Percentiles rank a stretch among this genome's conserved stretches.
Conservation (phyloP, 2,888 invertebrate genomes). For the Lepidocyrtoides sp. region DNA sequence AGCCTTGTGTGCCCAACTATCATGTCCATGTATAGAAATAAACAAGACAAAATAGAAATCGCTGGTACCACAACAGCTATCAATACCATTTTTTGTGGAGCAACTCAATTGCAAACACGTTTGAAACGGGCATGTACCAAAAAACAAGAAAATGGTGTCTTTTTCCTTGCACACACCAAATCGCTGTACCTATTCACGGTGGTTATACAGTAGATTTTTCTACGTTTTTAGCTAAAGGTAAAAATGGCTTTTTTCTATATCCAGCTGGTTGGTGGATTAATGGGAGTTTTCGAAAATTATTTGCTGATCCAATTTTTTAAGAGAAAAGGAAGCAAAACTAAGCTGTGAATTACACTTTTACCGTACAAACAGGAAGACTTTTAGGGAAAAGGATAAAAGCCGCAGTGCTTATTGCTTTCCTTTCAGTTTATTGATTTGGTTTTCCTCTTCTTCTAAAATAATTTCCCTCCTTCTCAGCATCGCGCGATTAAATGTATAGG, state of each 20-base stretch:
- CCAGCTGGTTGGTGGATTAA: constrained; percentile 71
- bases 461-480: not conserved
- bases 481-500: too few relatives aligned
- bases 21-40: not conserved
- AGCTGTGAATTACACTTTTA: constrained; percentile 72
- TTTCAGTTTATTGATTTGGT: constrained; percentile 69
- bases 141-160: not conserved
- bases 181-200: too few relatives aligned
- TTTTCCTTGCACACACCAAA: not conserved
- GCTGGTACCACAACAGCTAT: not conserved
- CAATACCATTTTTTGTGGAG: constrained; percentile 25
- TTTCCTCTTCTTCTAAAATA: constrained; percentile 10
- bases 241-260: constrained; percentile 13
- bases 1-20: constrained; percentile 27
- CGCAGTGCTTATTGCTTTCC: constrained; percentile 72
- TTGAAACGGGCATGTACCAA: not conserved
- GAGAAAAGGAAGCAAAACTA: constrained; percentile 69
- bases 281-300: constrained; percentile 74
- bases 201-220: too few relatives aligned
- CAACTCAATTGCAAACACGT: constrained; percentile 8
- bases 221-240: too few relatives aligned
- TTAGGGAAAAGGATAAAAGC: constrained; percentile 59
- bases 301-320: constrained; percentile 78
- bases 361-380: constrained; percentile 62
- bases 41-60: constrained; percentile 3